These are phyloP conservation scores for Leucoraja erinaceus DNA, from an alignment of 2,113 vertebrate genomes.

Conservation along the genomic window DNA sequence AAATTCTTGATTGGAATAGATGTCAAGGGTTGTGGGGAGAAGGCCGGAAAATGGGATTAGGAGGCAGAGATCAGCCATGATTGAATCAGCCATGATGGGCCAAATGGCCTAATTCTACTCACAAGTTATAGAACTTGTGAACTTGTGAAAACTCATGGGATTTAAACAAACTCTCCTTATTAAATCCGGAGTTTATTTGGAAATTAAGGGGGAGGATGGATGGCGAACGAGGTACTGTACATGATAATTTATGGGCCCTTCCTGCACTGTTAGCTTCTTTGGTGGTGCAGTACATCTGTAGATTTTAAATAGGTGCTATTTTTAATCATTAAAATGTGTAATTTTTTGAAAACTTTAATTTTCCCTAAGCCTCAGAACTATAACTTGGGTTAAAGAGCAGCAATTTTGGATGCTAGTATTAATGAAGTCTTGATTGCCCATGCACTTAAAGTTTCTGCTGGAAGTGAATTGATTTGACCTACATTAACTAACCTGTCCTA, in stretches of 20 bases:
- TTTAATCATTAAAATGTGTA: slow-evolving; percentile 15
- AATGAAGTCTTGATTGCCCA: background rate
- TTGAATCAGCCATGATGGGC: too few relatives aligned
- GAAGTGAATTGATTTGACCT: slow-evolving; percentile 19
- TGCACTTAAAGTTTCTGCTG: background rate
- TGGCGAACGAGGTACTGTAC: background rate
- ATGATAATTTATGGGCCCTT: background rate
- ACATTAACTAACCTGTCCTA: background rate
- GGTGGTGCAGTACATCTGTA: background rate
- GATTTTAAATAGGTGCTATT: background rate
- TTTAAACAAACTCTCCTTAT: background rate
- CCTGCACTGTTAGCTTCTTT: background rate
- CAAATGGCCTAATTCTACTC: too few relatives aligned
- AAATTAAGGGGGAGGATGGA: background rate
- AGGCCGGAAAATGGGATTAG: too few relatives aligned
- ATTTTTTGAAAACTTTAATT: background rate
- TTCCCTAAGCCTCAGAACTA: background rate
- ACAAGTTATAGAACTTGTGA: too few relatives aligned
- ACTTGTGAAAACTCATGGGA: too few relatives aligned
- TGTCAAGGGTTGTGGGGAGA: too few relatives aligned
- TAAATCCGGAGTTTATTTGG: background rate
- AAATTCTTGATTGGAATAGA: too few relatives aligned
- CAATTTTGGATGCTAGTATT: background rate
- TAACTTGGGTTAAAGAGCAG: background rate
- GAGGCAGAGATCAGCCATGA: too few relatives aligned